Evolutionary conservation across 92 coral and sea anemone species (phyloP).

Genomic region (Bergia puertoricense): DNA sequence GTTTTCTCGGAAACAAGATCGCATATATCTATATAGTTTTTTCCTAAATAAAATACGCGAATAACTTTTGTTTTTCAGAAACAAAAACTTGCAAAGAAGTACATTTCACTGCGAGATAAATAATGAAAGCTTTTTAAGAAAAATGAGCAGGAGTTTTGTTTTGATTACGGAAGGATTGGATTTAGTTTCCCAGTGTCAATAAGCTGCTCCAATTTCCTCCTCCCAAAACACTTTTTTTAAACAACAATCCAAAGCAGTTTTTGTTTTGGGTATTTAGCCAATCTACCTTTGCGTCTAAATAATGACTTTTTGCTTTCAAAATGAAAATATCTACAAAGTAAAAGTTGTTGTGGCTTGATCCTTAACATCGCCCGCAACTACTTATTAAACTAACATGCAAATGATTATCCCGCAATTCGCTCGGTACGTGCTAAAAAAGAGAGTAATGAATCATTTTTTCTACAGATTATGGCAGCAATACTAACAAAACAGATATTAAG

Average conservation of each 20-base stretch:
- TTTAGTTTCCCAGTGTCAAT: not conserved
- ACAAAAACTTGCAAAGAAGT: not conserved
- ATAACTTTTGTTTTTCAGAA: too few species aligned
- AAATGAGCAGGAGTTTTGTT: not conserved
- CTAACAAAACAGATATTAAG: not conserved
- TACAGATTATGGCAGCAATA: not conserved
- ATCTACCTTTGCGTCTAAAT: not conserved
- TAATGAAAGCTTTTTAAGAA: not conserved
- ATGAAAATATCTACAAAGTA: not conserved
- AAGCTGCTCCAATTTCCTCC: not conserved
- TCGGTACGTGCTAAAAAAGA: not conserved
- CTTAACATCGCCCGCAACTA: not conserved
- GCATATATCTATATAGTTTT: too few species aligned
- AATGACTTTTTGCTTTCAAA: not conserved
- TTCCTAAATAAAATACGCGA: too few species aligned
- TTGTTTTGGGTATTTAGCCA: not conserved
- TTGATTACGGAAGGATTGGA: not conserved
- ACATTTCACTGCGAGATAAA: not conserved
- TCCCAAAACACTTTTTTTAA: too few species aligned
- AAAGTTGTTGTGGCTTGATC: not conserved
- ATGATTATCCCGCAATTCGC: not conserved
- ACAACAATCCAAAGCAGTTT: not conserved
- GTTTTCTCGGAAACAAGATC: not conserved
- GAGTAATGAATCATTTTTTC: not conserved
- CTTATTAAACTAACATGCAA: not conserved